phyloP scores from a whole-genome alignment of 1,140 invertebrate species.

The Heterodera carotae region DNA sequence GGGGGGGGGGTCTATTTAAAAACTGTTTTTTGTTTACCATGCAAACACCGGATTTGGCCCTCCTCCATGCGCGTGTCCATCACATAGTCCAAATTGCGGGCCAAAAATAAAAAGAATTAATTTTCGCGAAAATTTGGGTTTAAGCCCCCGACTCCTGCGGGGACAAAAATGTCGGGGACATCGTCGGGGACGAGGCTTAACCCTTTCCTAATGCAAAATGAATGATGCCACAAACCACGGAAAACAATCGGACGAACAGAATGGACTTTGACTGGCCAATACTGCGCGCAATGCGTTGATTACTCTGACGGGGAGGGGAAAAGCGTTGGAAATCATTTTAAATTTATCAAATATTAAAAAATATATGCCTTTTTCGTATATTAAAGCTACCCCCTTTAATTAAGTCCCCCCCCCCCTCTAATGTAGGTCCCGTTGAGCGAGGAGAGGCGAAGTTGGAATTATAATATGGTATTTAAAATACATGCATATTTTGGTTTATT shows the following conservation, averaged over 20 bases:
- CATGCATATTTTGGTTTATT: no score
- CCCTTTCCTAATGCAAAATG: not conserved
- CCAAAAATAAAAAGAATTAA: slow-evolving; percentile 48
- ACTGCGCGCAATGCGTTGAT: not conserved
- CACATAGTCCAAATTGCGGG: slow-evolving; percentile 43
- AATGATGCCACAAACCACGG: not conserved
- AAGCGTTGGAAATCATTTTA: not conserved
- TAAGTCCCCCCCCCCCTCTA: no score
- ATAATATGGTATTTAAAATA: no score
- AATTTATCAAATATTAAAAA: not conserved
- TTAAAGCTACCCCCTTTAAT: not conserved
- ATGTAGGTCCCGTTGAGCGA: no score
- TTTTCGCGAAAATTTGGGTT: no score
- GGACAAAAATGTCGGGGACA: no score
- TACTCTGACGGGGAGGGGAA: slow-evolving; percentile 1
- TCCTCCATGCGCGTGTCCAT: slow-evolving; percentile 47
- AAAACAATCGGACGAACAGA: slow-evolving; percentile 25
- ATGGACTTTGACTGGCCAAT: slow-evolving; percentile 17
- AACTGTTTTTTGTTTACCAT: slow-evolving; percentile 38
- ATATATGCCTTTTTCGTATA: not conserved
- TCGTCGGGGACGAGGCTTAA: no score
- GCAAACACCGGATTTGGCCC: slow-evolving; percentile 62
- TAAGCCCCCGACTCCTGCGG: no score
- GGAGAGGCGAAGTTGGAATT: no score
- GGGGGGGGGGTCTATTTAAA: no score